Conservation (phyloP, 2,797 vertebrate genomes). For the Hafferia zeledoni region DNA sequence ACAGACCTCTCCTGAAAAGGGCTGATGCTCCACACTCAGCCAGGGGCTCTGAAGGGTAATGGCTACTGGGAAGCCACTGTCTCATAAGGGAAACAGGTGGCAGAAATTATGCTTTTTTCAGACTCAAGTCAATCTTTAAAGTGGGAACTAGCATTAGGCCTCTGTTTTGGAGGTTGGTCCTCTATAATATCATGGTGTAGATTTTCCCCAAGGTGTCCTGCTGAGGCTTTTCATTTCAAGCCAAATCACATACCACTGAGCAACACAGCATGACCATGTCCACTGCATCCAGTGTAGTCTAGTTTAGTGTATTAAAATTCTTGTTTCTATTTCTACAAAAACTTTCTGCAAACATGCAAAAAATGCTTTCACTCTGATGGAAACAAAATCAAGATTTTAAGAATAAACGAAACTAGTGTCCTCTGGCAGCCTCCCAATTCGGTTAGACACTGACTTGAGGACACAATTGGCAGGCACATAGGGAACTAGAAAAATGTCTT, state of each 20-base stretch:
- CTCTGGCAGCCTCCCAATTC: neutral
- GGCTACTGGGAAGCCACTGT: neutral
- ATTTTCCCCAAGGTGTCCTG: neutral
- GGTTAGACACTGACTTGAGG: neutral
- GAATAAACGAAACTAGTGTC: neutral
- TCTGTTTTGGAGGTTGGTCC: neutral
- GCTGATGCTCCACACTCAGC: neutral
- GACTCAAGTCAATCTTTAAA: neutral
- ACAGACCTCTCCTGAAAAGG: neutral
- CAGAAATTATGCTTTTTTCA: neutral
- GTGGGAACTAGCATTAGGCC: neutral
- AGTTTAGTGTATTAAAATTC: neutral
- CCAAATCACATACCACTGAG: neutral
- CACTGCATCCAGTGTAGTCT: neutral
- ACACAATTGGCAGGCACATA: neutral
- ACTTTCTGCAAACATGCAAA: neutral
- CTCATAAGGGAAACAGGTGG: accelerated
- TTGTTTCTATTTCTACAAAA: neutral
- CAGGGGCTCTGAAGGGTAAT: neutral
- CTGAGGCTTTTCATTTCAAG: neutral
- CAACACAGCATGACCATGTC: neutral
- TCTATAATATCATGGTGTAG: neutral
- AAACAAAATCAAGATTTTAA: neutral
- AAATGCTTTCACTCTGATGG: neutral
- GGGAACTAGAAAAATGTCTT: neutral